Base-by-base conservation (phyloP, 2,888 invertebrate genomes). In the Sesia bembeciformis region DNA sequence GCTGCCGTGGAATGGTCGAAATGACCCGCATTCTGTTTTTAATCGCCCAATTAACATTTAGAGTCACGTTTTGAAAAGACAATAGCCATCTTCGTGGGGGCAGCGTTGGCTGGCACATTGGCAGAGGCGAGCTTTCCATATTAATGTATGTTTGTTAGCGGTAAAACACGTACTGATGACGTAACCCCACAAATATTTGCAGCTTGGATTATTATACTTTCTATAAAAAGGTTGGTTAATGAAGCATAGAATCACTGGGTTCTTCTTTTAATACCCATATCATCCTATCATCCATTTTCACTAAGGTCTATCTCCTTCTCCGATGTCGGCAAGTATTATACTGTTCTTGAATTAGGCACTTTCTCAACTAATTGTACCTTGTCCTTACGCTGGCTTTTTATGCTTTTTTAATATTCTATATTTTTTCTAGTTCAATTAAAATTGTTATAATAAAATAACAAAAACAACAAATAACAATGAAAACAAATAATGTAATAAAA, bases 131-230 rank as follows among this genome's bases (percentile, higher is more conserved):
- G 86, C 83, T 86, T 79, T 86, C 84, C 89, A 89, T 89, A 89
- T 89, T 89, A 89, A 89, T 89, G 87, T 80, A 80, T 83, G 84
- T 87, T 87, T 88, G 87, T 87, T 88, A 88, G 89, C 87, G 85
- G 85, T 86, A 85, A 84, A 85, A 84, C 84, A 84, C 84, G 84
- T 83, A 81, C 76, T 64, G 76, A 60, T 88, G 88, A 88, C 84
- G 85, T 80, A 84, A 88, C 66, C 70, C 62, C 53, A 54, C 66
- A 81, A 76, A 77, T 74, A 86, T 86, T 78, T 68, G 76, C 79
- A 68, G 46, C 46, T 46, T 46, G 46, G 46, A 23, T 46, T 46
- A 46, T 46, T 46, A 46, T 46, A 46, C 23, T 46, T 46, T 46
- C 23, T 46, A 46, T 8, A 8, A 8, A 46, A 23, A 46, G 5